Evolutionary conservation across 2,888 invertebrate species (phyloP), one percentile per base, ranked within the genome.

Genomic region (Ophion obscuratus): DNA sequence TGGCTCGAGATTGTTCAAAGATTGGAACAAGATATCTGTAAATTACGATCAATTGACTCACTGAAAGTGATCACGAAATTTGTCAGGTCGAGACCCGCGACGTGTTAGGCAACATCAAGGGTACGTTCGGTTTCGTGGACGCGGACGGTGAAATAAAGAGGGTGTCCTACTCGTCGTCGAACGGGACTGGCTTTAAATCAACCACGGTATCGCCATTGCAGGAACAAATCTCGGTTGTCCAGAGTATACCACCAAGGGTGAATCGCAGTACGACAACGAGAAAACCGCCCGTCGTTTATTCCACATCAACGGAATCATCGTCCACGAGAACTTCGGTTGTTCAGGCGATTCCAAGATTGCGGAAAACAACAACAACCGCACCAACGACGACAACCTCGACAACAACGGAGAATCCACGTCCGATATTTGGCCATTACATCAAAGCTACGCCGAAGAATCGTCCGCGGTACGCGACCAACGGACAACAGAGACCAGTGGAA

Each of bases 71-170:
- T 76, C 36, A 67, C 71, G 73, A 89, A 88, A 84, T 90, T 91
- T 90, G 88, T 70, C 87, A 94, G 94, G 97, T 97, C 83, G 97
- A 97, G 94, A 97, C 97, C 91, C 95, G 97, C 87, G 97, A 97
- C 93, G 97, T 97, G 71, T 94, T 96, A 86, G 97, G 97, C 10
- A 97, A 97, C 93, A 97, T 97, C 87, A 97, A 97, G 93, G 97
- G 97, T 62, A 97, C 97, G 76, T 97, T 97, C 91, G 97, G 97
- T 66, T 97, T 97, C 93, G 95, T 97, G 73, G 97, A 97, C 91
- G 96, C 96, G 82, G 95, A 96, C 91, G 97, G 97, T 9, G 96
- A 97, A 92, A 96, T 97, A 82, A 97, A 97, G 94, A 95, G 97
- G 81, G 97, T 97, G 77, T 97, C 97, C 0, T 97, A 97, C 93